Conservation (phyloP, 2,113 vertebrate genomes). For the Benitochromis conjunctus region DNA sequence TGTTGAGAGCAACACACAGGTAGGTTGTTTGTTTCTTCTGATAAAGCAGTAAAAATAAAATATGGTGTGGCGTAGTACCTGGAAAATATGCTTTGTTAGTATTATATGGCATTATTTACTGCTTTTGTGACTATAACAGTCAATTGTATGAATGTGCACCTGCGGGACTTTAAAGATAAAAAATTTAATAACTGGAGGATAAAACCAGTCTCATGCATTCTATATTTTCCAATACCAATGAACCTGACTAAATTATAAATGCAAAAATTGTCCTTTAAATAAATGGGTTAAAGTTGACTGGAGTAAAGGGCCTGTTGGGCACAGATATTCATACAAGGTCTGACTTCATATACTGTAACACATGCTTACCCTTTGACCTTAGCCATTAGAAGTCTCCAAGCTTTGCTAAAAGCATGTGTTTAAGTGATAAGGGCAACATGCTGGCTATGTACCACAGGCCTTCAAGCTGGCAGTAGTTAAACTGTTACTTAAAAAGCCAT, state of each 20-base stretch:
- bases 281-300: neutral
- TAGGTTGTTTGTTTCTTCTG: neutral
- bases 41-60: neutral
- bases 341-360: no score
- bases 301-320: neutral
- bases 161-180: neutral
- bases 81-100: neutral
- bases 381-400: neutral
- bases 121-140: neutral
- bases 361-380: no score
- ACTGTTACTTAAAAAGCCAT: no score
- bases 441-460: neutral
- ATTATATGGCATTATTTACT: neutral
- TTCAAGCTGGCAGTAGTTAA: no score
- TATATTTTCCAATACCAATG: neutral
- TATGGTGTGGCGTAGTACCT: neutral
- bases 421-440: neutral
- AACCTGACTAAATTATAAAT: neutral
- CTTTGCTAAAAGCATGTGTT: neutral
- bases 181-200: neutral
- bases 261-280: neutral
- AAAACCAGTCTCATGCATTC: neutral
- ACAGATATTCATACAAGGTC: neutral
- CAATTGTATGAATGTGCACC: neutral
- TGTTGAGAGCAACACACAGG: neutral